These are phyloP conservation scores for Dendropsophus ebraccatus DNA, from an alignment of 2,113 vertebrate genomes.

Conservation along the genomic window DNA sequence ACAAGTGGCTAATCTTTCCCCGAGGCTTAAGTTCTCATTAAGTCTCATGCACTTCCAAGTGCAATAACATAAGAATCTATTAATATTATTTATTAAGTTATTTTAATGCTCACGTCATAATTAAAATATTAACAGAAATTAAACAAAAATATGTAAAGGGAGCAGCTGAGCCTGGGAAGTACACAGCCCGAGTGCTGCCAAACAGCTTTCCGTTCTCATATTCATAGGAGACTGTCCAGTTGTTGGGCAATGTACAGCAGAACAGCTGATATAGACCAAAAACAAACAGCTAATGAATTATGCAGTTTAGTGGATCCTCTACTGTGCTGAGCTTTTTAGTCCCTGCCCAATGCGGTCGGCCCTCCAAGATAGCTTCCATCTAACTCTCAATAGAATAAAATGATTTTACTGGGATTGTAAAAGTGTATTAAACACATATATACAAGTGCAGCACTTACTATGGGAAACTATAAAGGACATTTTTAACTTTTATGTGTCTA, in stretches of 20 bases:
- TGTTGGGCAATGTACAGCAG: neutral
- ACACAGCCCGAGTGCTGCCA: neutral
- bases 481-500: neutral
- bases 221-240: neutral
- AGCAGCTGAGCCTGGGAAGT: conserved; percentile 13
- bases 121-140: conserved; percentile 1
- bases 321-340: conserved; percentile 10
- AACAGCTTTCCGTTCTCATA: neutral
- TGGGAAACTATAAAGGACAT: neutral
- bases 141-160: neutral
- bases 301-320: conserved; percentile 9
- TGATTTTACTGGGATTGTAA: neutral
- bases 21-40: conserved; percentile 2
- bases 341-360: neutral
- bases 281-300: conserved; percentile 29
- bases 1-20: conserved; percentile 19
- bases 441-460: neutral
- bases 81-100: conserved; percentile 12
- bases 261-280: conserved; percentile 11
- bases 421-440: neutral
- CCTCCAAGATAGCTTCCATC: neutral
- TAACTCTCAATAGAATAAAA: neutral
- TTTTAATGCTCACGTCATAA: neutral
- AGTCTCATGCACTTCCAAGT: neutral
- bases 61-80: neutral